Base-by-base conservation (phyloP, 2,888 invertebrate species). In the Malthinus flaveolus region DNA sequence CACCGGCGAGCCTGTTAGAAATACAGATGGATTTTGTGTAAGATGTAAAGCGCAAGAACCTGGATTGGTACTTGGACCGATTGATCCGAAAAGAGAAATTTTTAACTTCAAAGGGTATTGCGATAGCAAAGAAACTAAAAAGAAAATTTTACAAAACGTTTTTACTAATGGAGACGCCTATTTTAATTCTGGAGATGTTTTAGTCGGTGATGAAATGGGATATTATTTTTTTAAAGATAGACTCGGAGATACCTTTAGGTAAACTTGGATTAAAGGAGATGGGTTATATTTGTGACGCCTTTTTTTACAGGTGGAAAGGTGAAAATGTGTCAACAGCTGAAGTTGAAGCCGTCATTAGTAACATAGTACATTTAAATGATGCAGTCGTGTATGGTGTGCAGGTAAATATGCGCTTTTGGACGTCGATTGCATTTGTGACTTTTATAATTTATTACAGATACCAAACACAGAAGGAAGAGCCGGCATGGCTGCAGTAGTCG, bases 261-360 rank as follows among this genome's bases (percentile, higher is more conserved):
- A 71, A 68, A 59, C 36, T 23, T 33, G 31, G 7, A n/a, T 23
- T 23, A 23, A 23, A 3, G 23, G 23, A 23, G 5, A 23, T 23
- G 5, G 23, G 2, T 23, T 23, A 23, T 23, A 23, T 23, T 23
- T 23, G 11, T n/a, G 11, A 4, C 12, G 11, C 8, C 7, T 12
- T 7, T 3, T 15, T 59, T 67, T 69, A 53, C 57, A 76, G 78
- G 50, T 96, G 95, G 95, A 90, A 93, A 74, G 97, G 98, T 9
- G 97, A 99, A 82, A 98, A 98, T 76, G 96, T 98, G 1, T 91
- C 97, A 56, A 97, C 97, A 1, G 88, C 91, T 0, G 98, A 98
- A 81, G 94, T 98, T 12, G 97, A 98, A 80, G 90, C 90, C 52
- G 89, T 93, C 7, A 85, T 97, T 64, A 91, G 90, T 61, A 90